Evolutionary conservation across 2,888 invertebrate species (phyloP).

Genomic region (Epistrophe eligans): DNA sequence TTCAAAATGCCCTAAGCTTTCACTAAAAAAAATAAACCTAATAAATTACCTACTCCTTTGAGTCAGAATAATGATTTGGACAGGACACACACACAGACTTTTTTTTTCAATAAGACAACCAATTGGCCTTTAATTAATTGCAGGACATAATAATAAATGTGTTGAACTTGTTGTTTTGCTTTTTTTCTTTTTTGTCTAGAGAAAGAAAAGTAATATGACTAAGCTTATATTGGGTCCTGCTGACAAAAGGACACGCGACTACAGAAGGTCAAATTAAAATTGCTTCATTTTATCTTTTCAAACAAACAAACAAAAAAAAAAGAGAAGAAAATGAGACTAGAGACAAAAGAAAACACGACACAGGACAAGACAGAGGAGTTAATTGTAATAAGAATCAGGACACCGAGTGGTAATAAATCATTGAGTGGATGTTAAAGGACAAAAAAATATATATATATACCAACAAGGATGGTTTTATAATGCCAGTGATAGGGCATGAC

Average conservation of each 20-base stretch:
- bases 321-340: neutral
- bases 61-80: neutral
- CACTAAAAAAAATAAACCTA: neutral
- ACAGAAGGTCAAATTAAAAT: conserved; percentile 31
- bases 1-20: neutral
- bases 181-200: neutral
- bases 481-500: conserved; percentile 27
- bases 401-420: conserved; percentile 49
- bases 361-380: conserved; percentile 20
- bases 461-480: conserved; percentile 29
- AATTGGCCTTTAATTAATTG: conserved; percentile 27
- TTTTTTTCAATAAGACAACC: conserved; percentile 1
- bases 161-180: neutral
- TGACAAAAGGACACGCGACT: conserved; percentile 14
- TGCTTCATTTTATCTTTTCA: conserved; percentile 4
- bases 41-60: neutral
- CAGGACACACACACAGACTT: no score
- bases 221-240: neutral
- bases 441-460: neutral
- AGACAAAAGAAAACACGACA: conserved; percentile 18
- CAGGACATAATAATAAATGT: conserved; percentile 13
- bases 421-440: conserved; percentile 29
- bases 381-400: conserved; percentile 36
- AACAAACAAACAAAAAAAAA: neutral
- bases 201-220: neutral